These are phyloP conservation scores for Coenobita brevimanus DNA, from an alignment of 1,140 invertebrate genomes.

Conservation along the genomic window DNA sequence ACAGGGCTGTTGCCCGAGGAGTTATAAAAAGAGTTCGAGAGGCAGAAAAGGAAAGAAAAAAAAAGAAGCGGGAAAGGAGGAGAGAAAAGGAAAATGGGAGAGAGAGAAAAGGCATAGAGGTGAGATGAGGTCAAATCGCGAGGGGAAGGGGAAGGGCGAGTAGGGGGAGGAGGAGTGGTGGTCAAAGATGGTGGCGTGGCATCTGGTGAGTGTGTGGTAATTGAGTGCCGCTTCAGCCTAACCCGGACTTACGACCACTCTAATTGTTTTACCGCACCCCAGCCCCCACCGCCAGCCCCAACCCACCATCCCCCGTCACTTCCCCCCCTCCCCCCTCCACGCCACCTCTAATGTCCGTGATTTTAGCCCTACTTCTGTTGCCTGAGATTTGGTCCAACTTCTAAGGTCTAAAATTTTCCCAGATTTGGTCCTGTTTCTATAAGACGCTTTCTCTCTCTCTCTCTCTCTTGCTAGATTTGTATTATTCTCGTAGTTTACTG, in stretches of 20 bases:
- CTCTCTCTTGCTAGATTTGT: background rate
- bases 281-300: background rate
- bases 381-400: constrained; percentile 39
- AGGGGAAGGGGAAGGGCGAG: too few relatives aligned
- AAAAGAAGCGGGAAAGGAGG: too few relatives aligned
- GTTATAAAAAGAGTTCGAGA: too few relatives aligned
- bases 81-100: too few relatives aligned
- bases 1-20: too few relatives aligned
- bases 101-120: too few relatives aligned
- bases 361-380: too few relatives aligned
- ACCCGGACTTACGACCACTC: constrained; percentile 45
- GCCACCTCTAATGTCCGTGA: background rate
- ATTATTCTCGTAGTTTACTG: background rate
- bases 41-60: too few relatives aligned
- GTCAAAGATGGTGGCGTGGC: background rate
- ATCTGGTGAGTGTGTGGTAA: constrained; percentile 32
- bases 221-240: constrained; percentile 49
- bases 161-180: background rate
- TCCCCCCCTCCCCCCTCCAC: background rate
- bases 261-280: constrained; percentile 56
- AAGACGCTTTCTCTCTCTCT: background rate
- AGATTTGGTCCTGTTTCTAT: too few relatives aligned
- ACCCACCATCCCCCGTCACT: background rate
- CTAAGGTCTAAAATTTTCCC: too few relatives aligned
- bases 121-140: too few relatives aligned